Percentiles rank a stretch among this genome's conserved stretches.
Evolutionary conservation across 2,113 vertebrate genomes (phyloP).

Genomic region (Erpornis zantholeuca): DNA sequence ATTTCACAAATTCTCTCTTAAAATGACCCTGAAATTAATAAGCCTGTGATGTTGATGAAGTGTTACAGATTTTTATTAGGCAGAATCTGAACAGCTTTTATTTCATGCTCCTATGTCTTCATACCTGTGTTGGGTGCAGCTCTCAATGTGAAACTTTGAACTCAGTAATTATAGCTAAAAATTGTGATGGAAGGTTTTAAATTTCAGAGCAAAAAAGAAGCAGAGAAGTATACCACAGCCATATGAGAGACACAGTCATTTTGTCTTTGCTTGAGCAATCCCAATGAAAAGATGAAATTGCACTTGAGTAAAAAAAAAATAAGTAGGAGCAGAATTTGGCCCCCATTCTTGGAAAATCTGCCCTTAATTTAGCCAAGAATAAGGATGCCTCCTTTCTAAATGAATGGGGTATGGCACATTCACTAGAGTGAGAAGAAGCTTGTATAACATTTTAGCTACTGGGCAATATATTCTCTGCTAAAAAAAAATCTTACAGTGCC

Average conservation of each 20-base stretch:
- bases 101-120: not conserved
- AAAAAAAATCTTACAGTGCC: constrained; percentile 25
- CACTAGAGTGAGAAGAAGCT: not conserved
- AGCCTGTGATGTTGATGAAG: constrained; percentile 1
- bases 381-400: not conserved
- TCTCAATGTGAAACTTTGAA: not conserved
- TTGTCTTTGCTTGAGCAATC: not conserved
- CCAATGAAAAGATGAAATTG: not conserved
- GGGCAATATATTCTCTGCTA: not conserved
- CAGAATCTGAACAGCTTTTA: not conserved
- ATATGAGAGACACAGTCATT: not conserved
- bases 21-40: constrained; percentile 36
- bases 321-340: not conserved
- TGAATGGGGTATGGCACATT: not conserved
- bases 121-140: not conserved
- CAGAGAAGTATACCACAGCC: not conserved
- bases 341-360: constrained; percentile 19
- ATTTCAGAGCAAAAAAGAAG: not conserved
- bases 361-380: not conserved
- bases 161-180: not conserved
- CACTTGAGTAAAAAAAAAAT: not conserved
- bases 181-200: not conserved
- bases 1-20: not conserved
- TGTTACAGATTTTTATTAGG: not conserved
- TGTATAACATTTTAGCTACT: not conserved